Base-by-base conservation (phyloP, 23 tunicate species). In the Halocynthia roretzi region DNA sequence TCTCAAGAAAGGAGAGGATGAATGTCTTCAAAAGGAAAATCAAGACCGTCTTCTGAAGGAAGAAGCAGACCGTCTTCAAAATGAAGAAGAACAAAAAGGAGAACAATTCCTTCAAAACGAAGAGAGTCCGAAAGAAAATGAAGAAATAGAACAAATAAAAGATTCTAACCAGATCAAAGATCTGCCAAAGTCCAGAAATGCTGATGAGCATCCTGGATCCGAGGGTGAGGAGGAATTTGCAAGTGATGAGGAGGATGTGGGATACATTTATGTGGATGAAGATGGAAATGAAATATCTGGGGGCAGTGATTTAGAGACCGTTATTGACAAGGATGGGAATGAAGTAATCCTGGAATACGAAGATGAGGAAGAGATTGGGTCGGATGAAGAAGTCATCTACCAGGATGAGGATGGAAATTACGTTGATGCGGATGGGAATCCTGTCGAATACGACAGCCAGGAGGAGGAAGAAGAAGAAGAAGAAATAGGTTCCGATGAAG, bases 321-420 rank as follows among this genome's bases (percentile, higher is more conserved):
- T 6, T 0, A 19, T 74, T 49, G 78, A 74, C 67, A 62, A 74
- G 55, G 78, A 74, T 31, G 78, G 78, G 55, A 74, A 74, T 31
- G 58, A 74, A 53, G 51, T 74, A 8, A 17, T 74, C 17, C 55
- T 53, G 5, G 78, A 53, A 17, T 62, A 74, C 2, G 78, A 74
- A 4, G 76, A 71, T 2, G 78, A 52, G 5, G 78, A 74, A 2
- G 56, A 54, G 23, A 2, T 74, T 8, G 78, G 78, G 19, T 74
- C 78, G 0, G 78, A 74, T 44, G 89, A 84, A 14, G 89, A 84
- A 71, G 83, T 84, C 12, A 78, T 84, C 48, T 84, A 84, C 65
- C 58, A 69, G 72, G 89, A 84, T 78, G 89, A 84, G 21, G 89
- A 84, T 61, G 89, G 89, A 51, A 84, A 84, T 71, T 84, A 84